Base-by-base conservation (phyloP, 2,888 invertebrate species). In the Drosophila testacea region DNA sequence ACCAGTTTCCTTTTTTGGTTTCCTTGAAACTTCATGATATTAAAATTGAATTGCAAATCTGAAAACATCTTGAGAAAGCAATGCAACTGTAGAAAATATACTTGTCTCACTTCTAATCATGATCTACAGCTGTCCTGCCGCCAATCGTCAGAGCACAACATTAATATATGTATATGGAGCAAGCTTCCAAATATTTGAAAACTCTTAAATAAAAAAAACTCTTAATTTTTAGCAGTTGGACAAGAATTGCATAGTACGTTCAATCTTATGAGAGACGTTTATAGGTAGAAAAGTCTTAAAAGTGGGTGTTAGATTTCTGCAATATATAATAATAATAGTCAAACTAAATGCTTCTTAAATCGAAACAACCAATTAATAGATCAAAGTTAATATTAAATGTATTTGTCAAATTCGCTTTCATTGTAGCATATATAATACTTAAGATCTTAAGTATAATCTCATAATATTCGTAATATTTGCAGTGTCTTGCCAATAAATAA, bases 281-380 rank as follows among this genome's bases (percentile, higher is more conserved):
- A 48, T 66, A 60, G 65, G 59, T 55, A 61, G 46, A 48, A 34
- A 51, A 65, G 70, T 59, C 46, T 39, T 52, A 11, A 28, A 61
- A 59, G 59, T 67, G 80, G 81, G 72, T 83, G 62, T 74, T 69
- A 77, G 81, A 61, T 56, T 62, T 36, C 55, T 70, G 64, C 47
- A 60, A 38, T 48, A 60, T 56, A 62, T 3, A 22, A 22, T 22
- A 39, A 11, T 55, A 32, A 51, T 39, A 57, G 57, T 69, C 28
- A 38, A 75, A 48, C 42, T 46, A 57, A 62, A 51, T 56, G 81
- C 73, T 80, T 83, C 61, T 41, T 44, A 32, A 47, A 46, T 72
- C 32, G 32, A 55, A 46, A 46, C 30, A 41, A 44, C 9, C 28
- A 62, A 34, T 50, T 67, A 39, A 50, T 60, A 32, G 27, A 50